phyloP scores from a whole-genome alignment of 1,140 invertebrate genomes.

The Aphis craccivora region DNA sequence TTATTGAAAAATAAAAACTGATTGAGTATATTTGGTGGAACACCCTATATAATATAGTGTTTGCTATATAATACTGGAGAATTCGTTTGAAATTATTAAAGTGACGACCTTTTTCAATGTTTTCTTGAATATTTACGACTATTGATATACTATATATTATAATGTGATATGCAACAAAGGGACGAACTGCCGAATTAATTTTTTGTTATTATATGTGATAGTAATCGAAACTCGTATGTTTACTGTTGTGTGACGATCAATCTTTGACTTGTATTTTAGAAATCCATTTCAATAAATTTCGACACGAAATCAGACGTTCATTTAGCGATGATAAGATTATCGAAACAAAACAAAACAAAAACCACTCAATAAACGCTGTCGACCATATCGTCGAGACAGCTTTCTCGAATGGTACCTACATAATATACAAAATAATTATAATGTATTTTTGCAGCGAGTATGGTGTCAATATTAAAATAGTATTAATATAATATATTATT shows the following conservation, averaged over 20 bases:
- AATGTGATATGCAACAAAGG: not conserved
- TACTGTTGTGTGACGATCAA: not conserved
- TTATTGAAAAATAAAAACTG: no score
- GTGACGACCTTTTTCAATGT: not conserved
- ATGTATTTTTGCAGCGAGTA: not conserved
- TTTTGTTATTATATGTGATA: not conserved
- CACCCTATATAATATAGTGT: no score
- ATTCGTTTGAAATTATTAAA: not conserved
- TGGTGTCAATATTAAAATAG: not conserved
- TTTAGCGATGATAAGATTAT: not conserved
- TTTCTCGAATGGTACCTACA: not conserved
- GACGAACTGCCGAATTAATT: not conserved
- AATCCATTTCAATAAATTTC: not conserved
- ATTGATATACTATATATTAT: not conserved
- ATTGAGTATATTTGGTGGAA: no score
- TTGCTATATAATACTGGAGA: no score
- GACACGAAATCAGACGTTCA: not conserved
- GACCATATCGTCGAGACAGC: not conserved
- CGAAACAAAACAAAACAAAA: not conserved
- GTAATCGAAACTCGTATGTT: not conserved
- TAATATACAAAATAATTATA: not conserved
- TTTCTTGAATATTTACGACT: not conserved
- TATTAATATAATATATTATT: not conserved
- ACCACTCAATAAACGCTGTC: slow-evolving; percentile 5
- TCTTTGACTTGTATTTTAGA: not conserved